Conservation (phyloP, 1,140 invertebrate species). For the Sipha flava region DNA sequence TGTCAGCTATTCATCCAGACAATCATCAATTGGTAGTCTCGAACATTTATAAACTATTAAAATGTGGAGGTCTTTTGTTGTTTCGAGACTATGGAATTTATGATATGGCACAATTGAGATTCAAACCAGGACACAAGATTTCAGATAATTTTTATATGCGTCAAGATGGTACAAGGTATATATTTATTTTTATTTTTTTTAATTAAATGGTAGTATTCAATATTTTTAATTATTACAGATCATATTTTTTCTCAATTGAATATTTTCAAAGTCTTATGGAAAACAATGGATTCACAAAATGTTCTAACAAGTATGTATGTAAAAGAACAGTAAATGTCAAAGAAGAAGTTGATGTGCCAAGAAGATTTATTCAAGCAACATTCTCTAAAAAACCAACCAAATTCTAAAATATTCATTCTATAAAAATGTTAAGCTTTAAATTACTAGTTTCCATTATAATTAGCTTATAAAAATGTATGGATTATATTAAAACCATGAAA, state of each 20-base stretch:
- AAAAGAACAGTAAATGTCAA: slow-evolving; percentile 84
- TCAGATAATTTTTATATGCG: slow-evolving; percentile 90
- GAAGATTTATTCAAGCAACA: slow-evolving; percentile 88
- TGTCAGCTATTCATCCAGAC: slow-evolving; percentile 68
- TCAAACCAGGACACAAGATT: slow-evolving; percentile 86
- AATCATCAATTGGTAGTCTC: slow-evolving; percentile 63
- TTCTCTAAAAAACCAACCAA: slow-evolving; percentile 53
- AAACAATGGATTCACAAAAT: slow-evolving; percentile 58
- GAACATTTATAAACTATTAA: slow-evolving; percentile 62
- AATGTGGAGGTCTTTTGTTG: slow-evolving; percentile 72
- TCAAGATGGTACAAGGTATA: slow-evolving; percentile 90
- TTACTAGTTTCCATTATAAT: background rate
- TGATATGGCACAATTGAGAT: slow-evolving; percentile 93
- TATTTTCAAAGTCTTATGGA: slow-evolving; percentile 56
- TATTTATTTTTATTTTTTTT: slow-evolving; percentile 31
- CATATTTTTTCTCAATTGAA: slow-evolving; percentile 70
- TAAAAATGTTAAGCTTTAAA: background rate
- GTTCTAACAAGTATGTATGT: slow-evolving; percentile 66
- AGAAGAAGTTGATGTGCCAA: slow-evolving; percentile 77
- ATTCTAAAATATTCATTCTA: background rate
- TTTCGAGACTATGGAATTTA: slow-evolving; percentile 97
- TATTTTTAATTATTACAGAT: slow-evolving; percentile 48
- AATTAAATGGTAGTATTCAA: slow-evolving; percentile 18
- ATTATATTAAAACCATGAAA: slow-evolving; percentile 1
- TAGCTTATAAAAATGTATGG: background rate